Conservation (phyloP, 1,140 invertebrate genomes). For the Mesaphorura yosii region DNA sequence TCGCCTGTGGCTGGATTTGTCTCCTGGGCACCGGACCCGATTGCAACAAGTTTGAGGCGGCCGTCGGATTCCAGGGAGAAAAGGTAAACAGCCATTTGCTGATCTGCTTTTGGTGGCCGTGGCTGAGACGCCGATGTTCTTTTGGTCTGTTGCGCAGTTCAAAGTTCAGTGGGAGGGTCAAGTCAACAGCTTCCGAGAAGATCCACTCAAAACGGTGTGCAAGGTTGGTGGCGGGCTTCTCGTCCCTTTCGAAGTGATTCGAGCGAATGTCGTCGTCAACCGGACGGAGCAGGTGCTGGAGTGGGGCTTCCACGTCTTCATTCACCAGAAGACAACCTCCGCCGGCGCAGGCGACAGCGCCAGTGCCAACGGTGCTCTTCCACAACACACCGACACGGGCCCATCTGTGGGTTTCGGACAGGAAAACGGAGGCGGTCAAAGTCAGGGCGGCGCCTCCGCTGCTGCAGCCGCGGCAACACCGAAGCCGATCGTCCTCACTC, state of each 20-base stretch:
- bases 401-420: too few relatives aligned
- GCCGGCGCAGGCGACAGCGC: not conserved
- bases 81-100: not conserved
- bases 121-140: not conserved
- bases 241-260: not conserved
- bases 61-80: constrained; percentile 12
- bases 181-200: constrained; percentile 20
- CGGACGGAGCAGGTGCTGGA: too few relatives aligned
- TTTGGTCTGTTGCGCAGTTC: not conserved
- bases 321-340: not conserved
- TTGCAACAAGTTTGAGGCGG: constrained; percentile 12
- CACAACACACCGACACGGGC: too few relatives aligned
- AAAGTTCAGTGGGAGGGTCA: constrained; percentile 14
- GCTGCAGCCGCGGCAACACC: not conserved
- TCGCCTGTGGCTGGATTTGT: constrained; percentile 13
- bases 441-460: not conserved
- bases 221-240: constrained; percentile 7
- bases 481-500: too few relatives aligned
- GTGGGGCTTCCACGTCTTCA: too few relatives aligned
- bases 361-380: not conserved
- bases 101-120: too few relatives aligned
- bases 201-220: constrained; percentile 6
- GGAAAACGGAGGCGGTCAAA: not conserved
- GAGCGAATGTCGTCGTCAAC: too few relatives aligned
- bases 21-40: constrained; percentile 14